Evolutionary conservation across 2,113 vertebrate genomes (phyloP).

Genomic region (Zosterops borbonicus): DNA sequence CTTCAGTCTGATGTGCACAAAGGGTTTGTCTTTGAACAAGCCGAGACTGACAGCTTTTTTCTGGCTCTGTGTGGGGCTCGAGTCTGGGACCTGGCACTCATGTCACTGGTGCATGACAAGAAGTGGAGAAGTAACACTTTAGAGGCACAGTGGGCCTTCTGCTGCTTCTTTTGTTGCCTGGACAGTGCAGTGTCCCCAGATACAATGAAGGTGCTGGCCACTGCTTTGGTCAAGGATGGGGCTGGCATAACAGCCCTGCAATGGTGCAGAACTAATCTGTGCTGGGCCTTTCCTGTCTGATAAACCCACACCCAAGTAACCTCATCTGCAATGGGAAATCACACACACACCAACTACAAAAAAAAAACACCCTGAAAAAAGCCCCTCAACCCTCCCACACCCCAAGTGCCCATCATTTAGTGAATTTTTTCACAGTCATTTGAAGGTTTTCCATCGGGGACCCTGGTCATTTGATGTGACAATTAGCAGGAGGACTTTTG

Average conservation of each 20-base stretch:
- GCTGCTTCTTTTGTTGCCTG: conserved; percentile 59
- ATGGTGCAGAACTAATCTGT: conserved; percentile 85
- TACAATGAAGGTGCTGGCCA: conserved; percentile 79
- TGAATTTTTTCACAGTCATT: conserved; percentile 76
- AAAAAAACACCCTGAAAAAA: too few relatives aligned
- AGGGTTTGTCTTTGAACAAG: conserved; percentile 77
- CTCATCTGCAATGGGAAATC: conserved; percentile 78
- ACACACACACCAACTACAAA: not conserved
- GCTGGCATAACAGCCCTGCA: conserved; percentile 80
- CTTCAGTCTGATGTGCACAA: conserved; percentile 76
- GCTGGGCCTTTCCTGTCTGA: conserved; percentile 79
- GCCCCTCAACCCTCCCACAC: too few relatives aligned
- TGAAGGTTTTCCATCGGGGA: conserved; percentile 77
- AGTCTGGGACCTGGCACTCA: conserved; percentile 73
- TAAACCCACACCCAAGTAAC: conserved; percentile 73
- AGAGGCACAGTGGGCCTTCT: conserved; percentile 65
- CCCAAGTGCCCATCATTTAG: conserved; percentile 61
- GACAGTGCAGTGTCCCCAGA: conserved; percentile 70
- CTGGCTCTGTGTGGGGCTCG: conserved; percentile 67
- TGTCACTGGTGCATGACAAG: conserved; percentile 80
- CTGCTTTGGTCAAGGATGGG: conserved; percentile 79
- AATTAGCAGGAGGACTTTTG: conserved; percentile 87
- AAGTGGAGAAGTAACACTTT: conserved; percentile 71
- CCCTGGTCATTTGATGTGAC: conserved; percentile 88
- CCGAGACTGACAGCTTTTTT: conserved; percentile 81